A percentile compares a stretch with the other conserved stretches of the same genome.
phyloP scores from a whole-genome alignment of 2,113 vertebrate species.

The Tachycineta bicolor region DNA sequence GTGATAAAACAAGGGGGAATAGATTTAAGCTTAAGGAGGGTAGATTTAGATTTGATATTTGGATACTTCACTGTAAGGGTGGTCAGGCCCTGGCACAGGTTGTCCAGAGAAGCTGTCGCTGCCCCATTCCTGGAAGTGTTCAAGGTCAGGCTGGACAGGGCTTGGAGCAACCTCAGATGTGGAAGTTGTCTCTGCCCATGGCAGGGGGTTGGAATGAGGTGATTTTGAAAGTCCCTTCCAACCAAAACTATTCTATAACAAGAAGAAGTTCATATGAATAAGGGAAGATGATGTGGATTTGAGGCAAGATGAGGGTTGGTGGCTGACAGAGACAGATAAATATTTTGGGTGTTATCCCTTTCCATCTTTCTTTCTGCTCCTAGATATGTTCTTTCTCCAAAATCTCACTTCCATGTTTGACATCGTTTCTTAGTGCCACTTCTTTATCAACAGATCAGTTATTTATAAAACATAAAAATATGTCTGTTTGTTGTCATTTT shows the following conservation, averaged over 20 bases:
- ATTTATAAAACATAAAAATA: background rate
- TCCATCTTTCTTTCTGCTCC: background rate
- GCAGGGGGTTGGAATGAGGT: rapidly evolving
- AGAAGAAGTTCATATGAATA: background rate
- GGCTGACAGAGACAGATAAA: background rate
- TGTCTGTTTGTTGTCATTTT: background rate
- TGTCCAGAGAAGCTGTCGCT: background rate
- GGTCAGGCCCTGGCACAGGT: background rate
- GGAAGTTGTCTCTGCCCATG: background rate
- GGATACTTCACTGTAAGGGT: background rate
- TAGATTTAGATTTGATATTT: background rate
- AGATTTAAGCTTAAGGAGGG: background rate
- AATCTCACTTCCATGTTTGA: background rate
- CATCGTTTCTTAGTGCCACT: background rate
- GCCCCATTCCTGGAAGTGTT: background rate
- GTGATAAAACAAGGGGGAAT: background rate
- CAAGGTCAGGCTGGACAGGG: rapidly evolving
- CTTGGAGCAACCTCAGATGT: background rate
- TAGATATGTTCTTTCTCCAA: background rate
- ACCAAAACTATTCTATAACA: background rate
- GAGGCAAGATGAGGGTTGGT: rapidly evolving
- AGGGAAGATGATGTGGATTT: background rate
- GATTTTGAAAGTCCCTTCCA: background rate
- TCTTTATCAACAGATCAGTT: background rate
- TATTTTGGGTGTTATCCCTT: background rate